phyloP scores from a whole-genome alignment of 2,888 invertebrate species.

The Tenodera sinensis region DNA sequence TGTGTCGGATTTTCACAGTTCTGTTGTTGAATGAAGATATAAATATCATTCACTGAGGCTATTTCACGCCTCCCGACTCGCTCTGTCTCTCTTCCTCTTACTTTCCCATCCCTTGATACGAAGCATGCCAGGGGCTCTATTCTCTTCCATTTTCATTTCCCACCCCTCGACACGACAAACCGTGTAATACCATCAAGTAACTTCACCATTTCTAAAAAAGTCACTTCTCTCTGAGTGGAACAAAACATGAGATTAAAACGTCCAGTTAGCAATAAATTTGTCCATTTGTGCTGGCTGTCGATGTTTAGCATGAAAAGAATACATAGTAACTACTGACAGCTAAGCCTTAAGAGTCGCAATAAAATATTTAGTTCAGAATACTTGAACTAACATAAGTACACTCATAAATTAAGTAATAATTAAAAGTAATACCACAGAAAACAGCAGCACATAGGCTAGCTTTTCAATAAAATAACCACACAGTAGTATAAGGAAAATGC shows the following conservation, averaged over 20 bases:
- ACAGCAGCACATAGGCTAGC: too few relatives aligned
- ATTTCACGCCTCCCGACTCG: conserved; percentile 35
- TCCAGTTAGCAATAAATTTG: not conserved
- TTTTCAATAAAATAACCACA: too few relatives aligned
- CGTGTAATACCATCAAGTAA: conserved; percentile 21
- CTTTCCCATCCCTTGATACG: not conserved
- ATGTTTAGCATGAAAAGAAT: too few relatives aligned
- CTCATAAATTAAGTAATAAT: too few relatives aligned
- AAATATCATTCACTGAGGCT: conserved; percentile 25
- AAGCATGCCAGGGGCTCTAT: not conserved
- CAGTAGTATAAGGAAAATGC: too few relatives aligned
- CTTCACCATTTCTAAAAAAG: not conserved
- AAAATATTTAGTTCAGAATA: too few relatives aligned
- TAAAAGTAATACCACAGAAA: too few relatives aligned
- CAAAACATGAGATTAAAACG: not conserved
- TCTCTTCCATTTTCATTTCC: conserved; percentile 14
- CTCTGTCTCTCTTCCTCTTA: conserved; percentile 6
- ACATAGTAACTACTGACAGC: too few relatives aligned
- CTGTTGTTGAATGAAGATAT: conserved; percentile 26
- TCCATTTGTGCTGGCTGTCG: too few relatives aligned
- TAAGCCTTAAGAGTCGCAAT: too few relatives aligned
- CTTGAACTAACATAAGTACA: too few relatives aligned
- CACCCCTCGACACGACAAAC: conserved; percentile 12
- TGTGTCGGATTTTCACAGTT: conserved; percentile 22
- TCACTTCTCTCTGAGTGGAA: not conserved